Percentiles rank a stretch among this genome's conserved stretches.
Evolutionary conservation across 1,140 invertebrate species (phyloP).

Genomic region (Drepana arcuata): DNA sequence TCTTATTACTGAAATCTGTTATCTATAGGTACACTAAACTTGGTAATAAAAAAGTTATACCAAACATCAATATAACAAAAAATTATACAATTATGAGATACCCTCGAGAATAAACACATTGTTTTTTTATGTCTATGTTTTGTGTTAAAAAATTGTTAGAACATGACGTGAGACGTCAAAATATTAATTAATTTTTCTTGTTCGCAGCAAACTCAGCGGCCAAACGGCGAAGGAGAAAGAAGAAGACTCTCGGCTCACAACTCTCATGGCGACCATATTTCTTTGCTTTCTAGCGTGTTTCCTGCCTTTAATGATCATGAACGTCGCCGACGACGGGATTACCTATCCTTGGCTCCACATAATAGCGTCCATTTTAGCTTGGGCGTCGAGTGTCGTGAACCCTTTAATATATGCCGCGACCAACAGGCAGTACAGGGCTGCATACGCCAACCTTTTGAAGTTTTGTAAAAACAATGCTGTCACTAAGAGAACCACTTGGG

Average conservation of each 20-base stretch:
- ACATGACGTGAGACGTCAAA: no score
- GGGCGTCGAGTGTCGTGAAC: slow-evolving; percentile 90
- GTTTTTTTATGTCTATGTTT: no score
- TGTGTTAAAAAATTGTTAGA: no score
- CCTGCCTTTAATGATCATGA: slow-evolving; percentile 88
- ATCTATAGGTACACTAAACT: background rate
- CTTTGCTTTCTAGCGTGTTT: slow-evolving; percentile 88
- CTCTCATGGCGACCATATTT: slow-evolving; percentile 89
- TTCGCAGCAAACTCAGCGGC: slow-evolving; percentile 65
- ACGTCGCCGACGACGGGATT: slow-evolving; percentile 84
- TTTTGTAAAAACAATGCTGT: slow-evolving; percentile 53
- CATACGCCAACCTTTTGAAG: slow-evolving; percentile 79
- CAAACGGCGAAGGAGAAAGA: slow-evolving; percentile 68
- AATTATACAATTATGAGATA: no score
- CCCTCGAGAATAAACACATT: no score
- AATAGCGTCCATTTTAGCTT: slow-evolving; percentile 85
- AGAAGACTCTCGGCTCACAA: slow-evolving; percentile 85
- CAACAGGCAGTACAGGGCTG: slow-evolving; percentile 85
- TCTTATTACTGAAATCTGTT: no score
- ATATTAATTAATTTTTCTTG: slow-evolving; percentile 8
- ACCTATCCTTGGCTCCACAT: slow-evolving; percentile 82
- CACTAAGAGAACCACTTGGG: slow-evolving; percentile 50
- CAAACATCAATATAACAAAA: background rate
- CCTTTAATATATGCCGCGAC: slow-evolving; percentile 90
- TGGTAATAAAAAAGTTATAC: background rate